Evolutionary conservation across 1,140 invertebrate species (phyloP).

Genomic region (Drosophila malerkotliana): DNA sequence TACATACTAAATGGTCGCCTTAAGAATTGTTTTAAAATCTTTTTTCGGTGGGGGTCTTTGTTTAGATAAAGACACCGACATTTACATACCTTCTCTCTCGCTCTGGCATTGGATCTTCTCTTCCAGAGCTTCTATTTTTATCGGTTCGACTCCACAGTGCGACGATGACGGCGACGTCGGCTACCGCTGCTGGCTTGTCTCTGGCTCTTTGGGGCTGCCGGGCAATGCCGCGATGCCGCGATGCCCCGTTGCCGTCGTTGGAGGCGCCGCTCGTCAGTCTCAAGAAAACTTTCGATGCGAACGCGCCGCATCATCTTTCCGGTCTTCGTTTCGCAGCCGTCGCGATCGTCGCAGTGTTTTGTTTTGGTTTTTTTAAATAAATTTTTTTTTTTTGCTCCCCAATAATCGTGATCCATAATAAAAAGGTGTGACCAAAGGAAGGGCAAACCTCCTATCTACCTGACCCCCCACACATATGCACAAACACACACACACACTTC

Average conservation of each 20-base stretch:
- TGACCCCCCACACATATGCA: constrained; percentile 16
- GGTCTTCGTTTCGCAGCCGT: constrained; percentile 21
- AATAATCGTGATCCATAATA: constrained; percentile 25
- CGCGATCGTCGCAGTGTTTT: constrained; percentile 8
- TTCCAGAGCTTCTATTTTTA: constrained; percentile 11
- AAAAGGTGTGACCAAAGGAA: constrained; percentile 37
- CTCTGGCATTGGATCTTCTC: not conserved
- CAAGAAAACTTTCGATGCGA: constrained; percentile 67
- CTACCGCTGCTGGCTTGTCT: constrained; percentile 2
- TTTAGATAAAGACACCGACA: not conserved
- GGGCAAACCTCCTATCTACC: constrained; percentile 15
- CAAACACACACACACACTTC: constrained; percentile 6
- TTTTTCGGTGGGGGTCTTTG: not conserved
- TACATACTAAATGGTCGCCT: constrained; percentile 1
- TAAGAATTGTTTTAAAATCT: constrained; percentile 5
- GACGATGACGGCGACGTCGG: constrained; percentile 1
- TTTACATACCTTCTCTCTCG: not conserved
- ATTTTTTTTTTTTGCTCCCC: not conserved
- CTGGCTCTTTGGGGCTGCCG: constrained; percentile 12
- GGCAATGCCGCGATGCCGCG: constrained; percentile 16
- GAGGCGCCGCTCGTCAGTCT: constrained; percentile 46
- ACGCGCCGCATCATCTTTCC: constrained; percentile 42
- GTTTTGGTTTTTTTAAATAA: not conserved
- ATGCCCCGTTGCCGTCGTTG: constrained; percentile 28
- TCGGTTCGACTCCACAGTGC: constrained; percentile 36